A percentile compares a stretch with the other conserved stretches of the same genome.
Conservation (phyloP, 2,113 vertebrate genomes). For the Canis aureus region DNA sequence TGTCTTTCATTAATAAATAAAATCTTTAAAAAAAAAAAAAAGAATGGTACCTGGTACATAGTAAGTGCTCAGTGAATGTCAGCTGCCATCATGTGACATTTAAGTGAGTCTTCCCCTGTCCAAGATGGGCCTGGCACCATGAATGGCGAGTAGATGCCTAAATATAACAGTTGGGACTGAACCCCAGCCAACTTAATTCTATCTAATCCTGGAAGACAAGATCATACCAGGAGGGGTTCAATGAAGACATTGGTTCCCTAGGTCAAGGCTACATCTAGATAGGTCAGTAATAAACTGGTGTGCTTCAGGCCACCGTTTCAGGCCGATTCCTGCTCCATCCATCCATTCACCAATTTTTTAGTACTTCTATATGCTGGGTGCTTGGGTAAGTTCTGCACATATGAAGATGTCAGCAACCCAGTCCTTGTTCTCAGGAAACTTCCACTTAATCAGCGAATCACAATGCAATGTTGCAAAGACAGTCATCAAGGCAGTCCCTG, state of each 20-base stretch:
- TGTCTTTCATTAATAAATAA: too few relatives aligned
- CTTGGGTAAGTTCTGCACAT: neutral
- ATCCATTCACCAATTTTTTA: neutral
- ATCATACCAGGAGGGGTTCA: neutral
- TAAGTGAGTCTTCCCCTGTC: neutral
- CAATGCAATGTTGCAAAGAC: neutral
- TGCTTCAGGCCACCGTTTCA: neutral
- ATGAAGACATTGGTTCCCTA: neutral
- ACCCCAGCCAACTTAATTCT: neutral
- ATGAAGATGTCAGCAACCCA: neutral
- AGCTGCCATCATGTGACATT: neutral
- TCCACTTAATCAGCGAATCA: neutral
- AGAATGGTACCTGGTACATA: neutral
- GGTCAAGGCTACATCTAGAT: neutral
- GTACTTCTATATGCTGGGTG: neutral
- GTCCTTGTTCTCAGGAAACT: neutral
- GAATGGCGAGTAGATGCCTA: neutral
- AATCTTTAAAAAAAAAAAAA: too few relatives aligned
- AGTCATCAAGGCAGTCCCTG: accelerated
- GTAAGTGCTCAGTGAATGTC: neutral
- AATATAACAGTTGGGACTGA: neutral
- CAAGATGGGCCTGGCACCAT: neutral
- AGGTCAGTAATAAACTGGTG: neutral
- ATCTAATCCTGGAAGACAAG: neutral
- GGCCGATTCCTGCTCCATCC: neutral